These are phyloP conservation scores for Datnioides undecimradiatus DNA, from an alignment of 2,113 vertebrate genomes.

Conservation along the genomic window DNA sequence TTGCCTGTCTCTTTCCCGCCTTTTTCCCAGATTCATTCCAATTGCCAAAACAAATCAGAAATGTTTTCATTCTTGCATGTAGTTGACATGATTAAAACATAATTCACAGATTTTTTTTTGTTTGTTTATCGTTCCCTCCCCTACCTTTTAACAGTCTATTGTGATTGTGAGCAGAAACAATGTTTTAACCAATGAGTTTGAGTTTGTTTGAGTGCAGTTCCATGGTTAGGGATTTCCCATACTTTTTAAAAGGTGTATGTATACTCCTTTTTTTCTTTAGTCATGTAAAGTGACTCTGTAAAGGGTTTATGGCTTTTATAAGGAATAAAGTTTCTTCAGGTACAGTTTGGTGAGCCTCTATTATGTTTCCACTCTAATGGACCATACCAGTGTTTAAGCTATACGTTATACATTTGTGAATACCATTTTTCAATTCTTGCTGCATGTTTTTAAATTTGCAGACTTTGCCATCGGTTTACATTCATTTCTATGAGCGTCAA, in stretches of 20 bases:
- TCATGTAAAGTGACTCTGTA: constrained; percentile 72
- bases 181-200: constrained; percentile 34
- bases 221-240: constrained; percentile 21
- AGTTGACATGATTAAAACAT: constrained; percentile 7
- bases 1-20: not conserved
- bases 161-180: constrained; percentile 30
- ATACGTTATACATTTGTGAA: not conserved
- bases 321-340: constrained; percentile 83
- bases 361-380: not conserved
- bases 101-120: not conserved
- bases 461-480: not conserved
- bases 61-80: constrained; percentile 43
- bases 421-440: not conserved
- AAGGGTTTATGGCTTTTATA: constrained; percentile 80
- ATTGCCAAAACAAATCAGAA: constrained; percentile 40
- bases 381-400: not conserved
- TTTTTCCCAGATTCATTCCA: constrained; percentile 10
- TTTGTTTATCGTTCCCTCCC: constrained; percentile 11
- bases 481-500: not conserved
- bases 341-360: constrained; percentile 16
- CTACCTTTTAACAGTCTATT: not conserved
- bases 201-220: constrained; percentile 42
- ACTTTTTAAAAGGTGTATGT: constrained; percentile 47
- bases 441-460: not conserved
- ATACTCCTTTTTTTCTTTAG: constrained; percentile 50